A percentile compares a stretch with the other conserved stretches of the same genome.
These are phyloP conservation scores for Gnathonemus echidnorhynchus DNA, from an alignment of 2,113 vertebrate genomes.

Conservation along the genomic window DNA sequence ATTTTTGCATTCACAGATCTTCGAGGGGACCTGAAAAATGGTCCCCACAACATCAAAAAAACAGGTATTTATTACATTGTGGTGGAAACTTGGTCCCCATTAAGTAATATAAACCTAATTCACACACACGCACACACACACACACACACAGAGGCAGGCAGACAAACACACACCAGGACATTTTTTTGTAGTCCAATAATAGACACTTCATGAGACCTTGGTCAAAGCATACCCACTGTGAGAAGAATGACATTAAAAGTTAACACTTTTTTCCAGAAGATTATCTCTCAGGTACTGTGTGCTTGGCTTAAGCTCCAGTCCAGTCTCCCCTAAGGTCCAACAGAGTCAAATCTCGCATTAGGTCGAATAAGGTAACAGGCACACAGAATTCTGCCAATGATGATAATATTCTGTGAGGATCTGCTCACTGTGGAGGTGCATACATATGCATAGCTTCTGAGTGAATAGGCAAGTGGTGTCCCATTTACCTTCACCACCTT, in stretches of 20 bases:
- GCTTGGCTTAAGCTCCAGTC: background rate
- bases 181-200: background rate
- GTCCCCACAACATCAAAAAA: too few relatives aligned
- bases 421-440: background rate
- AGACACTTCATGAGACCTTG: background rate
- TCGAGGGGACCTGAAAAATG: too few relatives aligned
- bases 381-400: background rate
- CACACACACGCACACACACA: background rate
- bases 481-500: background rate
- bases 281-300: background rate
- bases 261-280: background rate
- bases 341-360: background rate
- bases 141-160: background rate
- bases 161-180: background rate
- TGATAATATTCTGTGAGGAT: background rate
- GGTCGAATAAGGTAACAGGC: background rate
- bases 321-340: background rate
- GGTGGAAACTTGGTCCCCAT: too few relatives aligned
- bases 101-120: too few relatives aligned
- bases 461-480: background rate
- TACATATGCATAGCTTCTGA: background rate
- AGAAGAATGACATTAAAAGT: background rate
- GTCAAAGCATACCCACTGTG: background rate
- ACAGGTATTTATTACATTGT: too few relatives aligned
- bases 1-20: too few relatives aligned